phyloP scores from a whole-genome alignment of 1,140 invertebrate species.

The Octopus sinensis region DNA sequence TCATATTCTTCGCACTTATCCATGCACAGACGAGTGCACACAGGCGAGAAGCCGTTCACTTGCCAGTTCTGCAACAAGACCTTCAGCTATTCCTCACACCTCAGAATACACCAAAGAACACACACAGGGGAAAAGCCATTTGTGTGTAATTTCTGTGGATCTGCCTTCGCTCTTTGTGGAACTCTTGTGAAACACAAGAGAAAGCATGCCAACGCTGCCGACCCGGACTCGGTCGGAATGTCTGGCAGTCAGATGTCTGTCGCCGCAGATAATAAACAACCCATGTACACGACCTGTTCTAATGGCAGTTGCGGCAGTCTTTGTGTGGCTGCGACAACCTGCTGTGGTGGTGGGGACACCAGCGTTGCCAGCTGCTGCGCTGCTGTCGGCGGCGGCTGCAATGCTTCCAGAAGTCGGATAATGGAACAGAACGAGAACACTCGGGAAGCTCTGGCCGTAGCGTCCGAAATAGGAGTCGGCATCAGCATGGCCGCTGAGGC shows the following conservation, averaged over 20 bases:
- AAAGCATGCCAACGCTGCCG: not conserved
- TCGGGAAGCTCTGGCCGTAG: too few species aligned
- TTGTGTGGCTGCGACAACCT: too few species aligned
- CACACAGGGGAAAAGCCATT: slow-evolving; percentile 20
- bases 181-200: not conserved
- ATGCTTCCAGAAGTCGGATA: too few species aligned
- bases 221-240: not conserved
- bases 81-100: slow-evolving; percentile 79
- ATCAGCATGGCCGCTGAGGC: too few species aligned
- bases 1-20: slow-evolving; percentile 62
- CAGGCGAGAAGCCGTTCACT: slow-evolving; percentile 62
- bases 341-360: too few species aligned
- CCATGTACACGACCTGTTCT: not conserved
- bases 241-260: not conserved
- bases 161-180: not conserved
- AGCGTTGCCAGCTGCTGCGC: too few species aligned
- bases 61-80: slow-evolving; percentile 77
- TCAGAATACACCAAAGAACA: slow-evolving; percentile 85
- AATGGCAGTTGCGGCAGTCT: not conserved
- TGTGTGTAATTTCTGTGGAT: slow-evolving; percentile 21
- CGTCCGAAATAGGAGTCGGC: too few species aligned
- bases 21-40: slow-evolving; percentile 71
- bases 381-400: too few species aligned
- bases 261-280: not conserved
- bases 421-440: too few species aligned